Base-by-base conservation (phyloP, 1,140 invertebrate species). In the Gryon sp. region DNA sequence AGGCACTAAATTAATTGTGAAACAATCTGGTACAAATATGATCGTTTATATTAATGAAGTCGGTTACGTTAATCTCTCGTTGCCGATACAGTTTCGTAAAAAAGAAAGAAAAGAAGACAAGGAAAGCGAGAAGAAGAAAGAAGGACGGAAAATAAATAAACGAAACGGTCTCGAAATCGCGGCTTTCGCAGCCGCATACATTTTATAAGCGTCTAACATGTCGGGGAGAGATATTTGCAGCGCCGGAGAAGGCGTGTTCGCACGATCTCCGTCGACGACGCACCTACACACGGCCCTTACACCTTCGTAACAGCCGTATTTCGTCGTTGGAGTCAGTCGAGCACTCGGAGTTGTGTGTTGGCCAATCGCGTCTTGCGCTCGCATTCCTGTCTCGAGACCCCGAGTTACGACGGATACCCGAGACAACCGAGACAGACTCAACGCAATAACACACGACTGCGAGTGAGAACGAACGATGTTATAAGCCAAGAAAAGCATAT, bases 401-500 rank as follows among this genome's bases (percentile, higher is more conserved):
- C 16, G 41, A 45, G 63, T 40, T 57, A 78, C 78, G 68, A 73
- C 70, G 70, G 63, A 60, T 55, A 40, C 40, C n/a, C 55, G 50
- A 34, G 34, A 52, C 22, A 62, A 74, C 38, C 28, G 26, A 72
- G 55, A 69, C 75, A 32, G 18, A 7, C 15, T 12, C 4, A 20
- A 28, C 7, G 50, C 15, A n/a, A n/a, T n/a, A n/a, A n/a, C 20
- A 30, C 40, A n/a, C 46, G 70, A 28, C 66, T 5, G 26, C 52
- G 62, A 41, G 34, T 30, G 62, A 74, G 36, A 52, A 19, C 18
- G 52, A 38, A 68, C 82, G 78, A 82, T 84, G 83, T 85, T 80
- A 85, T 76, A 84, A 88, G 85, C 20, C 76, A 81, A 85, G 82
- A 85, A 82, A 86, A 84, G 83, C 82, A 84, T 86, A 87, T 87